Evolutionary conservation across 2,113 vertebrate genomes (phyloP).

Genomic region (Pachypanchax playfairii): DNA sequence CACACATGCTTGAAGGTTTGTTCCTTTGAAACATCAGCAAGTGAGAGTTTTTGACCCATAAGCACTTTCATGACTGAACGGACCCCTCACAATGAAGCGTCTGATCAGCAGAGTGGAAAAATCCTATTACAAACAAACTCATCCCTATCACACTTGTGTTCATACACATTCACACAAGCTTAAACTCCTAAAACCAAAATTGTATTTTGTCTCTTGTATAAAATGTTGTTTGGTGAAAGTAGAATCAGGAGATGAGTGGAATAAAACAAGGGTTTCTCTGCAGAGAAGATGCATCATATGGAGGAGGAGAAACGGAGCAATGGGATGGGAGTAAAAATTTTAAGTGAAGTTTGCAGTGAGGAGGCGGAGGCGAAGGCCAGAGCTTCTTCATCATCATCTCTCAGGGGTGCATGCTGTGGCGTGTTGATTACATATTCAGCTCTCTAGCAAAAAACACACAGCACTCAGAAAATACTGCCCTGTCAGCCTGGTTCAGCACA

Average conservation of each 20-base stretch:
- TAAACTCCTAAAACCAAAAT: not conserved
- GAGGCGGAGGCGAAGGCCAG: slow-evolving; percentile 56
- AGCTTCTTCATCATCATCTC: slow-evolving; percentile 69
- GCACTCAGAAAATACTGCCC: slow-evolving; percentile 61
- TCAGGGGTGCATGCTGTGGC: slow-evolving; percentile 39
- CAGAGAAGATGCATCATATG: slow-evolving; percentile 13
- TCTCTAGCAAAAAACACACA: slow-evolving; percentile 47
- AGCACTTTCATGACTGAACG: slow-evolving; percentile 57
- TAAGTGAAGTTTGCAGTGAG: slow-evolving; percentile 37
- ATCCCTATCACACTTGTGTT: slow-evolving; percentile 9
- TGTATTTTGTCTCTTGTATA: not conserved
- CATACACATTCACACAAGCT: slow-evolving; percentile 7
- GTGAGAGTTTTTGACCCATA: slow-evolving; percentile 51
- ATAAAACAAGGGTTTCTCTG: slow-evolving; percentile 25
- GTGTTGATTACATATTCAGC: slow-evolving; percentile 70
- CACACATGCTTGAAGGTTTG: not conserved
- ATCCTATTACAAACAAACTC: slow-evolving; percentile 43
- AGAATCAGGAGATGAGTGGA: slow-evolving; percentile 7
- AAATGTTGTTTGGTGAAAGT: slow-evolving; percentile 20
- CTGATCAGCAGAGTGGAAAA: slow-evolving; percentile 59
- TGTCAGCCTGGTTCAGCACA: slow-evolving; percentile 66
- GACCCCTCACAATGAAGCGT: slow-evolving; percentile 31
- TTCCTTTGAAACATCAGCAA: slow-evolving; percentile 35
- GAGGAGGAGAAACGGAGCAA: slow-evolving; percentile 6
- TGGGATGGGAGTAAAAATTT: slow-evolving; percentile 24